These are phyloP conservation scores for Lasioglossum oenotherae DNA, from an alignment of 2,888 invertebrate genomes.

Conservation along the genomic window DNA sequence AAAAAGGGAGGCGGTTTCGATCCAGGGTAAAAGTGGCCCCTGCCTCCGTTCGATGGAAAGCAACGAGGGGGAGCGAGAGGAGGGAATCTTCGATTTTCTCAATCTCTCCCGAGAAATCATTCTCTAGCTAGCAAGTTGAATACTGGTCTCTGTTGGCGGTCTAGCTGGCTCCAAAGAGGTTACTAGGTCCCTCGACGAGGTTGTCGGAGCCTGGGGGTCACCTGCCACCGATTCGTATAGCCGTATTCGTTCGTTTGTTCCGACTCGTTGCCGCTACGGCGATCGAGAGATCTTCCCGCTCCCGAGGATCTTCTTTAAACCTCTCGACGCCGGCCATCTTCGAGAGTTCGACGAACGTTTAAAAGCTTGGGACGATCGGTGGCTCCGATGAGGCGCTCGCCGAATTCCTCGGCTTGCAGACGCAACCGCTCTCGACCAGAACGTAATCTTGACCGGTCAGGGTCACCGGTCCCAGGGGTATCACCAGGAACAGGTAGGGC, in stretches of 20 bases:
- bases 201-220: slow-evolving; percentile 40
- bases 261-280: neutral
- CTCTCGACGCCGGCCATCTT: slow-evolving; percentile 26
- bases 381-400: slow-evolving; percentile 73
- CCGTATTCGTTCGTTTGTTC: neutral
- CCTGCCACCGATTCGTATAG: slow-evolving; percentile 45
- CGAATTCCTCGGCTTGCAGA: slow-evolving; percentile 89
- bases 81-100: slow-evolving; percentile 32
- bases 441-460: slow-evolving; percentile 97
- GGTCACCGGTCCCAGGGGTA: slow-evolving; percentile 95
- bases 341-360: slow-evolving; percentile 67
- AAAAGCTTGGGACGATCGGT: slow-evolving; percentile 78
- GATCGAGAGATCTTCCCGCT: slow-evolving; percentile 27
- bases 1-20: slow-evolving; percentile 19
- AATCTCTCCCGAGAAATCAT: slow-evolving; percentile 52
- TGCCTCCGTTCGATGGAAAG: slow-evolving; percentile 5
- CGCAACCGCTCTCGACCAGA: slow-evolving; percentile 97
- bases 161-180: slow-evolving; percentile 53
- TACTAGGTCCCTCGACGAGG: slow-evolving; percentile 58
- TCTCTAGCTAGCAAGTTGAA: slow-evolving; percentile 36
- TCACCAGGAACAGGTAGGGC: slow-evolving; percentile 95
- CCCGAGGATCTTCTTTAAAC: slow-evolving; percentile 10
- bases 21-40: slow-evolving; percentile 21
- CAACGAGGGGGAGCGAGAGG: neutral
- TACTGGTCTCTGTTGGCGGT: slow-evolving; percentile 43